Percentiles rank a stretch among this genome's conserved stretches.
phyloP scores from a whole-genome alignment of 2,888 invertebrate genomes.

The Dryadula phaetusa region DNA sequence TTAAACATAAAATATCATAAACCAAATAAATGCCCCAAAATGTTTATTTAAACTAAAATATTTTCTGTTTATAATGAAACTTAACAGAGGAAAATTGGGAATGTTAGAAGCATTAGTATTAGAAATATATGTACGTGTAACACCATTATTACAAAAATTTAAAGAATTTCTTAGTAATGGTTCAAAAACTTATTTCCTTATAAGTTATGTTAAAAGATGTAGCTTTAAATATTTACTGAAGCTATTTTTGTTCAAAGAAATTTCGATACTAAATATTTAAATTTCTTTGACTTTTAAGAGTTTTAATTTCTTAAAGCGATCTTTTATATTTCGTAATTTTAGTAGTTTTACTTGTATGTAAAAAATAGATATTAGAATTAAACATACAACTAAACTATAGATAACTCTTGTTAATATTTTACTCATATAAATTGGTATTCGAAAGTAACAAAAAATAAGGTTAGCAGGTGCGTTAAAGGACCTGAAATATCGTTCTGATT shows the following conservation, averaged over 20 bases:
- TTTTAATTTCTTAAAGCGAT: background rate
- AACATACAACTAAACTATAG: conserved; percentile 1
- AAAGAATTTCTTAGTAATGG: conserved; percentile 16
- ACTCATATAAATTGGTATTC: conserved; percentile 39
- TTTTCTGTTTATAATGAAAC: background rate
- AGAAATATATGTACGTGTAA: background rate
- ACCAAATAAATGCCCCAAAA: too few species aligned
- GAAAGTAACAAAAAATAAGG: conserved; percentile 38
- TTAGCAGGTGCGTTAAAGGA: conserved; percentile 66
- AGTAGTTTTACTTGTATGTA: too few species aligned
- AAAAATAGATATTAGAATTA: background rate
- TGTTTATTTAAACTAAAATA: background rate
- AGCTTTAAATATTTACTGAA: background rate
- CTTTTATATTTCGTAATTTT: background rate
- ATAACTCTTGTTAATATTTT: conserved; percentile 34
- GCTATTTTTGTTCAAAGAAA: background rate
- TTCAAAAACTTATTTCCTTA: background rate
- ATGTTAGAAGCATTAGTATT: background rate
- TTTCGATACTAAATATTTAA: background rate
- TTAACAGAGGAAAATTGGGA: background rate
- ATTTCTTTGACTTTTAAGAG: background rate
- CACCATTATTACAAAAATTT: conserved; percentile 6
- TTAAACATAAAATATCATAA: too few species aligned
- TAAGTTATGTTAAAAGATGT: conserved; percentile 16
- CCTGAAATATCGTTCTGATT: conserved; percentile 46